Base-by-base conservation (phyloP, 2,888 invertebrate genomes). In the Mycalesis mineus region DNA sequence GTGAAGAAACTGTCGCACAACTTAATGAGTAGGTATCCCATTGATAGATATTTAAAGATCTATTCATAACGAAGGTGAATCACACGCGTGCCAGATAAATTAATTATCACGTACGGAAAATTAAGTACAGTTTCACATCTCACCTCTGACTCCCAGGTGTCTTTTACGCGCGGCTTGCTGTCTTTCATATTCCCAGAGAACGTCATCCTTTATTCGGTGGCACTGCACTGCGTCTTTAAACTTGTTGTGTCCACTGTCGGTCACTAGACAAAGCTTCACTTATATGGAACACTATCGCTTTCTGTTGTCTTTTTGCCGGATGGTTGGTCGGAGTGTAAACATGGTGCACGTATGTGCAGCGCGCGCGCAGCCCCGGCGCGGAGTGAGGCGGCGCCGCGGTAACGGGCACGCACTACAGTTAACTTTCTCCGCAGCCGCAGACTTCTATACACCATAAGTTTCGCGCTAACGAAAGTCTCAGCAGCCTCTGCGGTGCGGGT, bases 371-470 rank as follows among this genome's bases (percentile, higher is more conserved):
- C 67, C 62, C 72, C 70, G 73, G 61, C 70, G 72, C 68, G 66
- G 70, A 74, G 76, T 75, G 77, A 73, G 69, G 67, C 52, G 56
- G 29, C 53, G 65, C 57, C 61, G 70, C 77, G 76, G 78, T 84
- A 88, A 84, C 82, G 85, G 82, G 86, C 75, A 78, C 88, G 85
- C 83, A 84, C 83, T 79, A 89, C 90, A 84, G 90, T 89, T 88
- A 90, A 90, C 90, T 90, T 90, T 90, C 90, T 88, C 88, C 80
- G 77, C 70, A 69, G 68, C 74, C 73, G 71, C 52, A 53, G 45
- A 48, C 55, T 22, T 55, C 50, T 28, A 9, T 53, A 36, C 53
- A 70, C 78, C 78, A 78, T 78, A 82, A 77, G 73, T 75, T 80
- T 77, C 68, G 79, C 83, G 79, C 79, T 79, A 88, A 84, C 88